Evolutionary conservation across 2,888 invertebrate genomes (phyloP).

Genomic region (Nymphalis c-album): DNA sequence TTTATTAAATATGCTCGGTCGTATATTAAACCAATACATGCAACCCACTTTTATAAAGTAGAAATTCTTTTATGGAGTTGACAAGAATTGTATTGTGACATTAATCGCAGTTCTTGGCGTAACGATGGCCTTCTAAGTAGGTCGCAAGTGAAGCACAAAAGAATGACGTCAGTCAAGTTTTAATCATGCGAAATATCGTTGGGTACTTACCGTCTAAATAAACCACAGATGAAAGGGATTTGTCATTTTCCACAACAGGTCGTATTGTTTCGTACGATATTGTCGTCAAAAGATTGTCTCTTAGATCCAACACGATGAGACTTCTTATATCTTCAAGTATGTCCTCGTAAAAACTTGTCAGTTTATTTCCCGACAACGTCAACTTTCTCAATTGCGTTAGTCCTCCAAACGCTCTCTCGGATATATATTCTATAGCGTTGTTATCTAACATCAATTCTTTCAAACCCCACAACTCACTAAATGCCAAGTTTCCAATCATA

Average conservation of each 20-base stretch:
- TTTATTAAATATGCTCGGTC: slow-evolving; percentile 3
- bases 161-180: slow-evolving; percentile 21
- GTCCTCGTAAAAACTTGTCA: slow-evolving; percentile 86
- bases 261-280: slow-evolving; percentile 88
- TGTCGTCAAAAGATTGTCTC: slow-evolving; percentile 88
- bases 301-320: slow-evolving; percentile 87
- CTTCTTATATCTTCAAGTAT: slow-evolving; percentile 86
- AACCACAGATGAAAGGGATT: slow-evolving; percentile 86
- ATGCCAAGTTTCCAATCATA: slow-evolving; percentile 89
- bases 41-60: slow-evolving; percentile 28
- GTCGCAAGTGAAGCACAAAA: slow-evolving; percentile 26
- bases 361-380: slow-evolving; percentile 87
- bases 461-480: slow-evolving; percentile 88
- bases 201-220: slow-evolving; percentile 87
- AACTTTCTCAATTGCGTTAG: slow-evolving; percentile 86
- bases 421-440: slow-evolving; percentile 86
- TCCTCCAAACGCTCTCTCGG: slow-evolving; percentile 88
- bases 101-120: slow-evolving; percentile 31
- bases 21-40: slow-evolving; percentile 19
- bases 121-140: slow-evolving; percentile 22
- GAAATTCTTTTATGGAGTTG: slow-evolving; percentile 24
- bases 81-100: slow-evolving; percentile 34
- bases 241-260: slow-evolving; percentile 88
- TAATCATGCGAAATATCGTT: slow-evolving; percentile 36
- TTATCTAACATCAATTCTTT: slow-evolving; percentile 86